Evolutionary conservation across 1,140 invertebrate species (phyloP).

Genomic region (Augochlora pura): DNA sequence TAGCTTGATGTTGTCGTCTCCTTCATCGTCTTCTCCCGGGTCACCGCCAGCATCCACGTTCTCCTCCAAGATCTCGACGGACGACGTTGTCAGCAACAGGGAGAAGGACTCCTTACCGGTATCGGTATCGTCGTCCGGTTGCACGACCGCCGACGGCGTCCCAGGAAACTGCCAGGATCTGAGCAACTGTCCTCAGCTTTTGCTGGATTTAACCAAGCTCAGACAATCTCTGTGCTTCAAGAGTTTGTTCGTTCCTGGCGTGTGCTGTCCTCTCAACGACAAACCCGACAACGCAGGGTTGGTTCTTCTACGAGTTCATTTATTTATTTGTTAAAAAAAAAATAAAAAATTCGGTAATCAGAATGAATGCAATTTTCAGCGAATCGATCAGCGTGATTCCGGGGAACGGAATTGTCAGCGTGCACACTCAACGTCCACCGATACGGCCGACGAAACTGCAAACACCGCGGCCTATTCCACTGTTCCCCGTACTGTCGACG

Average conservation of each 20-base stretch:
- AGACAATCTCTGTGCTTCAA: conserved; percentile 95
- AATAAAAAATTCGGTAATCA: no score
- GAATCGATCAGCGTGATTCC: conserved; percentile 31
- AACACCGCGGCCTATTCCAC: conserved; percentile 75
- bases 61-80: conserved; percentile 37
- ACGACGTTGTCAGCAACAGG: conserved; percentile 71
- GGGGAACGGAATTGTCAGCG: conserved; percentile 23
- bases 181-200: conserved; percentile 91
- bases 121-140: conserved; percentile 75
- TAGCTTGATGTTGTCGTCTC: no score
- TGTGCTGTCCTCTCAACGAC: conserved; percentile 88
- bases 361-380: conserved; percentile 60
- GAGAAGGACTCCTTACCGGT: conserved; percentile 64
- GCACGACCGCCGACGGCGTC: conserved; percentile 90
- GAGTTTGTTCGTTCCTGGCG: conserved; percentile 93
- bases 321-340: no score
- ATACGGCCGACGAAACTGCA: conserved; percentile 68
- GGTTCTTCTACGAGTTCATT: background rate
- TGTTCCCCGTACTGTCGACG: conserved; percentile 63
- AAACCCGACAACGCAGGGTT: conserved; percentile 52
- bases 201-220: conserved; percentile 90
- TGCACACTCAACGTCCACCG: conserved; percentile 57
- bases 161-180: conserved; percentile 93
- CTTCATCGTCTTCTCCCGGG: conserved; percentile 53
- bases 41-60: conserved; percentile 55